Conservation (phyloP, 2,797 vertebrate species). For the Eulemur mongoz region DNA sequence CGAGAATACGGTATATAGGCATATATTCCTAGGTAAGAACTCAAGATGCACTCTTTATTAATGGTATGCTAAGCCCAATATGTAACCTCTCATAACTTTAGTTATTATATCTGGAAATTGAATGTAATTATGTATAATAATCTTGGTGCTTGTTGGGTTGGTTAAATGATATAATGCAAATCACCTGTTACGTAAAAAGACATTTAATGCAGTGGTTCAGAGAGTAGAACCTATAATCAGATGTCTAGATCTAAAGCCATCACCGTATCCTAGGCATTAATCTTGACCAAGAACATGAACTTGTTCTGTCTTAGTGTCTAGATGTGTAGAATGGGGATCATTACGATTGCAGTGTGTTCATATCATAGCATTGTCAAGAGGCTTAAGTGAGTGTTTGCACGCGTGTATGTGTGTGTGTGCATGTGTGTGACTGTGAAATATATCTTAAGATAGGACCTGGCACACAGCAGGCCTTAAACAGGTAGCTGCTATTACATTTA, state of each 20-base stretch:
- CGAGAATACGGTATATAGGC: no score
- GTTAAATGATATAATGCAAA: neutral
- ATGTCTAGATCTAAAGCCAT: neutral
- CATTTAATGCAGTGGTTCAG: neutral
- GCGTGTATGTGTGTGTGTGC: neutral
- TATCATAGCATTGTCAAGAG: neutral
- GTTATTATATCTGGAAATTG: neutral
- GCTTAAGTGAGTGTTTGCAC: neutral
- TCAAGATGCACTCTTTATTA: neutral
- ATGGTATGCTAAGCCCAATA: neutral
- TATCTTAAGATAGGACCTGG: neutral
- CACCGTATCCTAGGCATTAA: no score
- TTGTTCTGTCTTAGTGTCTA: neutral
- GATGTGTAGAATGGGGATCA: neutral
- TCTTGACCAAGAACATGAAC: neutral
- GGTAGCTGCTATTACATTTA: neutral
- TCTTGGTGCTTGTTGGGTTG: neutral
- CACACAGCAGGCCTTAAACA: neutral
- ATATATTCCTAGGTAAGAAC: neutral
- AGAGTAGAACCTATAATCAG: neutral
- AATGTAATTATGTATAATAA: neutral
- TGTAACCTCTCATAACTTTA: neutral
- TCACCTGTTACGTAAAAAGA: neutral
- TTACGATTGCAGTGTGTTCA: neutral
- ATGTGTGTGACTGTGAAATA: neutral